A percentile compares a stretch with the other conserved stretches of the same genome.
phyloP scores from a whole-genome alignment of 2,797 vertebrate genomes.

The Poeciliopsis turneri region DNA sequence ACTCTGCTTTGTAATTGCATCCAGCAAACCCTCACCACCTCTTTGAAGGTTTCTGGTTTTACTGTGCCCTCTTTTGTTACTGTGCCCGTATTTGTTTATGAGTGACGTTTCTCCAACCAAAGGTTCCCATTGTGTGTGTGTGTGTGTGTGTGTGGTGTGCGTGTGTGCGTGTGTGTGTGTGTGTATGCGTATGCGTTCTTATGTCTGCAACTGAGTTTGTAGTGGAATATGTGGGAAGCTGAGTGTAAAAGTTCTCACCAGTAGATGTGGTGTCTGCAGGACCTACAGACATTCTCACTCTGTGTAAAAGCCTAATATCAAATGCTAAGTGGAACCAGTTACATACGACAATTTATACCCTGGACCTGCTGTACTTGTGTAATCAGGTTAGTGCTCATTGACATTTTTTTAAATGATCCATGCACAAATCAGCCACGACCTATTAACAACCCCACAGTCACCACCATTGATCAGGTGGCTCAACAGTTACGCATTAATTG shows the following conservation, averaged over 20 bases:
- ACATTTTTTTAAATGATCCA: constrained; percentile 14
- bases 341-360: neutral
- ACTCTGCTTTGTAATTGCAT: constrained; percentile 59
- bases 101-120: constrained; percentile 20
- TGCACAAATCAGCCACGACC: constrained; percentile 7
- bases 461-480: constrained; percentile 47
- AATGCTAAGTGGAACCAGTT: neutral
- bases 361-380: neutral
- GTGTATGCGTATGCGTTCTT: no score
- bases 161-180: no score
- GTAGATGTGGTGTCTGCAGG: neutral
- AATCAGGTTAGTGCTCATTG: constrained; percentile 6
- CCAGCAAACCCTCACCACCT: constrained; percentile 29
- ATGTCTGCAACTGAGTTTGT: neutral
- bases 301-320: neutral
- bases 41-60: constrained; percentile 50
- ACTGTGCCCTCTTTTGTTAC: constrained; percentile 16
- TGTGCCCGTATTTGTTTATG: constrained; percentile 35
- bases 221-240: neutral
- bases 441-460: constrained; percentile 34
- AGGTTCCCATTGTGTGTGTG: constrained; percentile 19
- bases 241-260: neutral
- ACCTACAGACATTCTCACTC: neutral
- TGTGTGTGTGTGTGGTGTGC: neutral
- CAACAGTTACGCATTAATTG: constrained; percentile 56